A percentile compares a stretch with the other conserved stretches of the same genome.
Conservation (phyloP, 2,797 vertebrate species). For the Atherinosoma microstoma region DNA sequence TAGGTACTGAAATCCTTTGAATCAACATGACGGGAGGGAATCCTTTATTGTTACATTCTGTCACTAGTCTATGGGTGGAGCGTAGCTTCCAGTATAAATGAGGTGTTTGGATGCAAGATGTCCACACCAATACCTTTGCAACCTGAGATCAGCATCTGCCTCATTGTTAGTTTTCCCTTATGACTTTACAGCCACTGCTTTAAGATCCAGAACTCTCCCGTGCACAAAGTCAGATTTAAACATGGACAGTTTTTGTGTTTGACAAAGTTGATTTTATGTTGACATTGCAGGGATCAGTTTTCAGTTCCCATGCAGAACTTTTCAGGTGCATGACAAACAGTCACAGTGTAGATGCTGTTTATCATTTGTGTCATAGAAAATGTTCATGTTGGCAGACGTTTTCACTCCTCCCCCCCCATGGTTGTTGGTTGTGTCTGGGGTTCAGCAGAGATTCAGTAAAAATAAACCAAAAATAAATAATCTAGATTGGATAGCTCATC, state of each 20-base stretch:
- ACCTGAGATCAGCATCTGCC: not conserved
- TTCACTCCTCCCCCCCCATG: not conserved
- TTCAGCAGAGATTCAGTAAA: too few species aligned
- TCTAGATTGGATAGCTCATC: too few species aligned
- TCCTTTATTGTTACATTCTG: not conserved
- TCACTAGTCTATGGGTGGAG: not conserved
- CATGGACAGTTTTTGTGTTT: too few species aligned
- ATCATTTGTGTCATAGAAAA: not conserved
- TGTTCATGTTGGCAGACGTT: too few species aligned
- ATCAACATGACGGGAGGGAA: not conserved
- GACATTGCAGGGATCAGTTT: not conserved
- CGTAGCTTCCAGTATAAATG: not conserved
- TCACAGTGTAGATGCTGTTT: too few species aligned
- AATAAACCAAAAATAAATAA: too few species aligned
- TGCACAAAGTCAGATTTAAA: too few species aligned
- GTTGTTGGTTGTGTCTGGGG: too few species aligned
- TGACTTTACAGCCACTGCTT: too few species aligned
- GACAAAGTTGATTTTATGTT: not conserved
- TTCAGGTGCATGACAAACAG: not conserved
- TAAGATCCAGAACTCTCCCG: too few species aligned
- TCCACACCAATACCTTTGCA: too few species aligned
- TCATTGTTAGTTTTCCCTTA: not conserved
- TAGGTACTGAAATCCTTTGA: not conserved
- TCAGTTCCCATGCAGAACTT: not conserved
- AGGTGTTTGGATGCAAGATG: not conserved